phyloP scores from a whole-genome alignment of 2,888 invertebrate genomes.

The Apoda limacodes region DNA sequence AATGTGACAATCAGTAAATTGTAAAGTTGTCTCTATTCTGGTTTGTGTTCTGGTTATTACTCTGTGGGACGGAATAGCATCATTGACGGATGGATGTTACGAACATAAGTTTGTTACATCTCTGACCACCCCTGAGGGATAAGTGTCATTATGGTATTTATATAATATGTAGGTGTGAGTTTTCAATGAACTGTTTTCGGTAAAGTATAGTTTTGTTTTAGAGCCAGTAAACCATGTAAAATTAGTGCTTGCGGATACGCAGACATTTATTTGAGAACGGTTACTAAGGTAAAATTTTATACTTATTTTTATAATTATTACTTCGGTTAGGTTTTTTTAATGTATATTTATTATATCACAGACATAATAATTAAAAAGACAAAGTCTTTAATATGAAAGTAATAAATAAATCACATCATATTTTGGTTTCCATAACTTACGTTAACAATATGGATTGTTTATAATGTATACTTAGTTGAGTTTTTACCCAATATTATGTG shows the following conservation, averaged over 20 bases:
- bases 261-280: conserved; percentile 21
- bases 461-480: too few relatives aligned
- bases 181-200: not conserved
- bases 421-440: conserved; percentile 2
- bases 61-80: not conserved
- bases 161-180: not conserved
- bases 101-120: too few relatives aligned
- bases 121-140: too few relatives aligned
- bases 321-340: not conserved
- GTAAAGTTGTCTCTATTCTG: too few relatives aligned
- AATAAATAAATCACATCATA: not conserved
- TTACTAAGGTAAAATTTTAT: conserved; percentile 19
- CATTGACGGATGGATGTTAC: not conserved
- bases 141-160: not conserved
- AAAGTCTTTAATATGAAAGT: not conserved
- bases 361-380: not conserved
- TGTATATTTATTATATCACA: not conserved
- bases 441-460: too few relatives aligned
- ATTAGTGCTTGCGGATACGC: conserved; percentile 23
- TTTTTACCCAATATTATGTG: too few relatives aligned
- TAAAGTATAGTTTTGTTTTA: conserved; percentile 7
- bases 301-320: not conserved
- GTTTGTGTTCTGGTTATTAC: too few relatives aligned
- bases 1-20: too few relatives aligned
- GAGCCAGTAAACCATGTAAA: conserved; percentile 20